A percentile compares a stretch with the other conserved stretches of the same genome.
phyloP scores from a whole-genome alignment of 1,140 invertebrate genomes.

The Sipha flava region DNA sequence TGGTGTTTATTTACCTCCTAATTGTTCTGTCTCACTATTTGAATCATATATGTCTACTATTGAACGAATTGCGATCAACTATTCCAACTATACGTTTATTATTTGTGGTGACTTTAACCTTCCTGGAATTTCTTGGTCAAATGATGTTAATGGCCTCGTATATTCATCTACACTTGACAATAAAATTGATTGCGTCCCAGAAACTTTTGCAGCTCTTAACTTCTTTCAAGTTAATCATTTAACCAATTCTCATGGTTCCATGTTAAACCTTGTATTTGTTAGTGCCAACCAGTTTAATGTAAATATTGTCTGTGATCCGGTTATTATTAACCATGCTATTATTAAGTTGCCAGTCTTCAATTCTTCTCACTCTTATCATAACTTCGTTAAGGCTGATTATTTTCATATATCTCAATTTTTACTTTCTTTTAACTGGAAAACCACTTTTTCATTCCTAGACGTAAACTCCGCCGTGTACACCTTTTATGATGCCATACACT shows the following conservation, averaged over 20 bases:
- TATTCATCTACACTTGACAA: neutral
- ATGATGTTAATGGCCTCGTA: neutral
- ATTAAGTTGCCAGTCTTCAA: neutral
- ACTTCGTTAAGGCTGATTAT: neutral
- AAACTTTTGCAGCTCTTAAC: neutral
- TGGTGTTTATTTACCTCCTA: neutral
- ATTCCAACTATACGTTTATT: too few relatives aligned
- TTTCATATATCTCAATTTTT: neutral
- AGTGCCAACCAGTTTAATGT: neutral
- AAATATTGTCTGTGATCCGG: neutral
- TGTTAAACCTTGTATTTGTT: neutral
- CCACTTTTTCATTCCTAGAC: neutral
- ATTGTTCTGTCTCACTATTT: neutral
- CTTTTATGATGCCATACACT: neutral
- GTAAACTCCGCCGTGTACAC: neutral
- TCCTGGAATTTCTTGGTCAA: neutral
- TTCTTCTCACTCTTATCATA: neutral
- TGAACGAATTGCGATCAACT: neutral
- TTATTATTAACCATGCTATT: too few relatives aligned
- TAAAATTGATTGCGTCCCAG: neutral
- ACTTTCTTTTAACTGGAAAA: neutral
- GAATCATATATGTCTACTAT: neutral
- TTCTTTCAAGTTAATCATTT: neutral
- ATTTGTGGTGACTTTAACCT: neutral
- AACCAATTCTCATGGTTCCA: neutral